A percentile compares a stretch with the other conserved stretches of the same genome.
Conservation (phyloP, 2,797 vertebrate species). For the Hylomyscus alleni region DNA sequence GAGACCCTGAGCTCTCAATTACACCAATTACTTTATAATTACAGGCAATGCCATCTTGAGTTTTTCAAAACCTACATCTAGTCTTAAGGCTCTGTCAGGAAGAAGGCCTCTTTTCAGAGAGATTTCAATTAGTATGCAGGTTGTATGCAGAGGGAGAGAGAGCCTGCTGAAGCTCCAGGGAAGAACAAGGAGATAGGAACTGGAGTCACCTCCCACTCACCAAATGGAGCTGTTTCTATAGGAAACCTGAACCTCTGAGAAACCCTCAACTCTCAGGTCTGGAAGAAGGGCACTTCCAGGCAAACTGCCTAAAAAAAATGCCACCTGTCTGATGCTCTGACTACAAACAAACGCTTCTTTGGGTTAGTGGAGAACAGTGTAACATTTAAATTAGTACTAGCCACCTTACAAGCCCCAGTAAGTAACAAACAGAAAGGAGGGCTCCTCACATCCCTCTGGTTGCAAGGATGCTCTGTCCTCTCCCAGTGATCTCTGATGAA, state of each 20-base stretch:
- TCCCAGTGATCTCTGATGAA: background rate
- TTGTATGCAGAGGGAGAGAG: background rate
- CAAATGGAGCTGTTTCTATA: background rate
- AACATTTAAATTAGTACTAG: background rate
- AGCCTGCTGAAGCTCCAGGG: constrained; percentile 41
- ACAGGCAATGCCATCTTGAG: constrained; percentile 82
- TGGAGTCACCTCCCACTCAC: constrained; percentile 12
- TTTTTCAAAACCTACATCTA: constrained; percentile 84
- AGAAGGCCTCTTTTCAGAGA: constrained; percentile 78
- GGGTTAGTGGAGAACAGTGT: background rate
- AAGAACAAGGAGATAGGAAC: background rate
- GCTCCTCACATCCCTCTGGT: background rate
- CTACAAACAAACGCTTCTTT: background rate
- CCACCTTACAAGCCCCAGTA: background rate
- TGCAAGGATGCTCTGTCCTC: background rate
- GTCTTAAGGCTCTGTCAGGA: constrained; percentile 84
- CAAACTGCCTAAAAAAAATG: background rate
- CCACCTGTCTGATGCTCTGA: background rate
- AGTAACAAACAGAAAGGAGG: background rate
- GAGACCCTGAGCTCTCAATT: constrained; percentile 86
- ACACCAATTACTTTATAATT: constrained; percentile 88
- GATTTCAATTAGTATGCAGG: constrained; percentile 81
- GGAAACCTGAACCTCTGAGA: background rate
- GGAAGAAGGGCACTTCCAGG: background rate
- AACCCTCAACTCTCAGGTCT: background rate